Base-by-base conservation (phyloP, 2,888 invertebrate genomes). In the Callinectes sapidus region DNA sequence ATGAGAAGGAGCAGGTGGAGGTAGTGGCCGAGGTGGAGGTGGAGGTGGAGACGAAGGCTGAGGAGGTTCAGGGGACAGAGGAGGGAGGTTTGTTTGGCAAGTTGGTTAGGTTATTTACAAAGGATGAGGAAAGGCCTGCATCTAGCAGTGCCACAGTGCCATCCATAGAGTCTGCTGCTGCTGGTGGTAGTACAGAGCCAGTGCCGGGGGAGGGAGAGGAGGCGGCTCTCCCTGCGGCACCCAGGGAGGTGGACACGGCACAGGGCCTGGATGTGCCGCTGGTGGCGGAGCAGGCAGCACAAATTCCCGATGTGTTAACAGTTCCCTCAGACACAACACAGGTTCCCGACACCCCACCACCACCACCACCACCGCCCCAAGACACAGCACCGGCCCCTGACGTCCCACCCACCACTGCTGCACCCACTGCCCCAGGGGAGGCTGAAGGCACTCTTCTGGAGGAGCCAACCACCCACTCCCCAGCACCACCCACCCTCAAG, bases 1-100 rank as follows among this genome's bases (percentile, higher is more conserved):
- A 71, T 2, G n/a, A 71, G 48, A 48, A 28, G 71, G 28, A 23
- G 61, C 61, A 23, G 61, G 61, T 61, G 61, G 23, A 2, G 18
- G 61, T 0, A 48, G 48, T 5, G 10, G 8, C 10, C 8, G 48
- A 48, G 48, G 48, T 10, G 10, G 48, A 48, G 48, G 8, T 48
- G 48, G 48, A 48, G 48, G 48, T 10, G 10, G 48, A 48, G 48
- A 48, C 48, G 10, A 61, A 23, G 18, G 16, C 28, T 28, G 28
- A 28, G 10, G 13, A n/a, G 0, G 71, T 28, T 5, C n/a, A 14
- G 55, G 42, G 28, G 28, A 0, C 42, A 39, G 18, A 18, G n/a
- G 61, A 89, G n/a, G 77, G 35, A 55, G 91, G 91, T 2, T 32
- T 91, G 77, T 10, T 91, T 88, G 88, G 35, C 48, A 66, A 91